Evolutionary conservation across 1,140 invertebrate species (phyloP), one percentile per base, ranked within the genome.

Genomic region (Neodiprion fabricii): DNA sequence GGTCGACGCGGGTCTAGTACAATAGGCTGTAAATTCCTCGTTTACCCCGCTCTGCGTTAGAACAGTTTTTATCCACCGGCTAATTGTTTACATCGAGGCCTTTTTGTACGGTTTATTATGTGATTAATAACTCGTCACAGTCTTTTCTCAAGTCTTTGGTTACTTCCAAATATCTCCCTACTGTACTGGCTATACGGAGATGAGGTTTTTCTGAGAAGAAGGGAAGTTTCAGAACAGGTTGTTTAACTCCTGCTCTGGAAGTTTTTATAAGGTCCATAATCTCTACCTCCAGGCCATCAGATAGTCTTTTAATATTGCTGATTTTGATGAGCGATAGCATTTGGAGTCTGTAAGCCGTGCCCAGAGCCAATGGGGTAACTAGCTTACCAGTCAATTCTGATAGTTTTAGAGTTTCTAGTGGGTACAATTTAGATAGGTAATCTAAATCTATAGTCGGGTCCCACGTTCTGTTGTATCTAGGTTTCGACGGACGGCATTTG

Each of bases 1-100:
- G 8, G 79, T 79, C 11, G 76, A 48, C 10, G 80, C 79, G 71
- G 82, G 82, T 2, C 81, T 65, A 7, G 79, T 79, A 70, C 77
- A 78, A 61, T 83, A 77, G 0, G 77, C 79, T 3, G 67, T 71
- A 48, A 81, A 84, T 9, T 21, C 50, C 7, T 74, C 28, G 69
- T 81, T 74, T 10, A 81, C 65, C 3, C 77, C 76, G 48, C 74
- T 74, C 12, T 70, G 53, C 12, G n/a, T 23, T 28, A 81, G 21
- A 4, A 74, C 12, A 65, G 48, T 14, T 70, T 78, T 79, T 8
- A 79, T 69, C 81, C 82, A 84, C n/a, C 79, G 68, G 21, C 77
- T 78, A 48, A 83, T 72, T 9, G 77, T 77, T 71, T 80, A 78
- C 47, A 77, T 23, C 0, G 75, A 71, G 40, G 76, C 80, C 40